phyloP scores from a whole-genome alignment of 2,888 invertebrate genomes.

The Caradrina clavipalpis region DNA sequence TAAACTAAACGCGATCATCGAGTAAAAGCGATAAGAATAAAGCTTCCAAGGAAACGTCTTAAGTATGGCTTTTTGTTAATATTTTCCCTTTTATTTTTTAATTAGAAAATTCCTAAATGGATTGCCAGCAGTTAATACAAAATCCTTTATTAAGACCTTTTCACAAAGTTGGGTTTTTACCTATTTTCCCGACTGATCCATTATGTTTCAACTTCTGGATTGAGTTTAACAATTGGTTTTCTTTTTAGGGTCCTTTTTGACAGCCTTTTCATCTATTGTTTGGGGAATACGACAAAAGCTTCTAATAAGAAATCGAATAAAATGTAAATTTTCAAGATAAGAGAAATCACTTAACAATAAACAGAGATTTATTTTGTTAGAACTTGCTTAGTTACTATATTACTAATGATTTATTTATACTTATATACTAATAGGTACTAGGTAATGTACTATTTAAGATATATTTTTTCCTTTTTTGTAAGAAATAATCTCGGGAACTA shows the following conservation, averaged over 20 bases:
- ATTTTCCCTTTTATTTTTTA: conserved; percentile 53
- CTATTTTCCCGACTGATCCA: background rate
- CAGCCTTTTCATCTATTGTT: background rate
- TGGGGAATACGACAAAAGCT: background rate
- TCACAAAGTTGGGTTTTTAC: background rate
- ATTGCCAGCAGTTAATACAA: conserved; percentile 14
- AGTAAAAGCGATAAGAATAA: conserved; percentile 74
- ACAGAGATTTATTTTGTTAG: background rate
- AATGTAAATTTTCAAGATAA: background rate
- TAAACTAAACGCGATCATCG: conserved; percentile 77
- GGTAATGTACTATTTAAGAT: no score
- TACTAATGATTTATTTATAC: background rate
- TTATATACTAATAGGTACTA: no score
- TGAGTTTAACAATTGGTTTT: background rate
- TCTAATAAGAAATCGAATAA: background rate
- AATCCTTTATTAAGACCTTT: background rate
- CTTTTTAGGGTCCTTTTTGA: background rate
- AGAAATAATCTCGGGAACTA: no score
- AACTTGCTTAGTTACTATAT: background rate
- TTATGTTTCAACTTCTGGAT: background rate
- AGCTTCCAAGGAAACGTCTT: conserved; percentile 66
- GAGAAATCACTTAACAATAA: background rate
- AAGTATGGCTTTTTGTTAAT: conserved; percentile 67
- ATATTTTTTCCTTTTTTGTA: no score
- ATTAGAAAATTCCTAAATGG: conserved; percentile 63